Evolutionary conservation across 2,113 vertebrate species (phyloP).

Genomic region (Silurus asotus): DNA sequence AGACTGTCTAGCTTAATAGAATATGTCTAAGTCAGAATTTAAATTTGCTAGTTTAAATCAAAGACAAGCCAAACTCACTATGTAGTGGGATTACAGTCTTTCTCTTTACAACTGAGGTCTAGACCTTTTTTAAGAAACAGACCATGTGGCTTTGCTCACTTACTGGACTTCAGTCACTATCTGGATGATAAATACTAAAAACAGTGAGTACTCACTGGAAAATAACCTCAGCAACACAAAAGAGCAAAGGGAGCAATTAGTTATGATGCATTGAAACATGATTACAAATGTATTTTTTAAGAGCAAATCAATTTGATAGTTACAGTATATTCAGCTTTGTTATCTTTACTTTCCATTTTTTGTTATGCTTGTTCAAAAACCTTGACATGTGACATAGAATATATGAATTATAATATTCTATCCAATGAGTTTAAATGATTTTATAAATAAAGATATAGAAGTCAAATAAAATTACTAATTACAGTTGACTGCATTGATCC

Average conservation of each 20-base stretch:
- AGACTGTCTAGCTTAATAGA: neutral
- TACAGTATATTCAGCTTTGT: neutral
- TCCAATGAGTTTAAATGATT: neutral
- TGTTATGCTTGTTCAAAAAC: neutral
- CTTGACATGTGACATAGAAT: neutral
- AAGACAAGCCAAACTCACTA: neutral
- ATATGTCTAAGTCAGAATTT: neutral
- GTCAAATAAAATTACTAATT: neutral
- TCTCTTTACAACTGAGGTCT: neutral
- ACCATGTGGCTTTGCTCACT: neutral
- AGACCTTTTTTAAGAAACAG: neutral
- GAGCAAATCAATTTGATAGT: neutral
- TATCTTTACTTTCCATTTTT: neutral
- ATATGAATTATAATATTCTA: neutral
- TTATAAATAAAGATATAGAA: neutral
- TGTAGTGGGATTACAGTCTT: neutral
- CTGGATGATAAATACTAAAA: neutral
- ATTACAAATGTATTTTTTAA: too few species aligned
- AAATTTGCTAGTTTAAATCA: neutral
- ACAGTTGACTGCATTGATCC: neutral
- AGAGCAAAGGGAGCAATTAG: neutral
- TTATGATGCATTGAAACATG: too few species aligned
- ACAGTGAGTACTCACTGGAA: neutral
- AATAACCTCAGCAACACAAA: neutral
- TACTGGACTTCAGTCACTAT: neutral